These are phyloP conservation scores for Henricia sp. DNA, from an alignment of 53 echinoderm and acorn worm species.

Conservation along the genomic window DNA sequence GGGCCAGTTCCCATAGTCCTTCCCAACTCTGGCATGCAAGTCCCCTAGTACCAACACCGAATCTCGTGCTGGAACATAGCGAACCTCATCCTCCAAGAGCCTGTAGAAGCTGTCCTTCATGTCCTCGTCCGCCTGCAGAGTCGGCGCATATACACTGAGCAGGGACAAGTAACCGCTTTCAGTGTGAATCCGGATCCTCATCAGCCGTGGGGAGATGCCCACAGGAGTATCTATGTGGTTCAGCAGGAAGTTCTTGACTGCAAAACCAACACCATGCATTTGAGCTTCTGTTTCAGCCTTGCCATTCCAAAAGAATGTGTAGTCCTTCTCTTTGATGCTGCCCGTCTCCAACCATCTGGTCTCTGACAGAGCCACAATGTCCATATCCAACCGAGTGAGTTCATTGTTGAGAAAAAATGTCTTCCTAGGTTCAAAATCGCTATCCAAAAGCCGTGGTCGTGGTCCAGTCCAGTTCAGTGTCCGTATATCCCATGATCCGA, in stretches of 20 bases:
- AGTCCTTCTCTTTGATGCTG: neutral
- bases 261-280: conserved; percentile 32
- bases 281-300: conserved; percentile 1
- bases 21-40: conserved; percentile 64
- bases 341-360: neutral
- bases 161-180: conserved; percentile 8
- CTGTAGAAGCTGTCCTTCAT: conserved; percentile 39
- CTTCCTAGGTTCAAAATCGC: conserved; percentile 2
- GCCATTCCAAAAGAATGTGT: conserved; percentile 13
- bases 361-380: conserved; percentile 20
- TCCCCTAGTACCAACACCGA: conserved; percentile 10
- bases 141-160: conserved; percentile 22
- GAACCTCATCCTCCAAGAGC: neutral
- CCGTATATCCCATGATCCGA: neutral
- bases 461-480: neutral
- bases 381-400: conserved; percentile 17
- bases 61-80: too few species aligned
- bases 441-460: neutral
- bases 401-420: conserved; percentile 14
- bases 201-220: neutral
- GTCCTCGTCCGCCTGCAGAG: neutral
- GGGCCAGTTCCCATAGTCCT: neutral
- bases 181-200: neutral
- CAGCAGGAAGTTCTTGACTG: conserved; percentile 19
- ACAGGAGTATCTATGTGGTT: neutral